Conservation (phyloP, 2,888 invertebrate genomes). For the Rotaria magnacalcarata region DNA sequence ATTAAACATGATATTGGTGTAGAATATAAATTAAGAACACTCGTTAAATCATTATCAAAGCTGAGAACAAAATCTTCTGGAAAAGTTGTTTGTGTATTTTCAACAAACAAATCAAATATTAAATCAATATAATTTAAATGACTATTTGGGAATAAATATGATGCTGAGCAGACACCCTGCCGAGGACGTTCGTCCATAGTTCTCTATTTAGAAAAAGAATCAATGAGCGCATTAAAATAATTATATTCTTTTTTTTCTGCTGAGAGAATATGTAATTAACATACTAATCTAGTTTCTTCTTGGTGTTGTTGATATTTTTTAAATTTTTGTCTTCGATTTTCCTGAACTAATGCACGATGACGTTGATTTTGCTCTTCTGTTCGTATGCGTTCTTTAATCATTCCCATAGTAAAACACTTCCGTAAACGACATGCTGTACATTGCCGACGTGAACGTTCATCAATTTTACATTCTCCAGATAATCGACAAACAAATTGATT, state of each 20-base stretch:
- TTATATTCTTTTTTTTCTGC: no score
- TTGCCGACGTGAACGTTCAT: not conserved
- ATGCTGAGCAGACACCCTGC: not conserved
- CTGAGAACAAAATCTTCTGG: not conserved
- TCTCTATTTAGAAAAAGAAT: not conserved
- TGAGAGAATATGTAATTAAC: no score
- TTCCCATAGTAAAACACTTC: not conserved
- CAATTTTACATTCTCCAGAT: not conserved
- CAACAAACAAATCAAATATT: not conserved
- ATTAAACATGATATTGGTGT: not conserved
- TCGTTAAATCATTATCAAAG: not conserved
- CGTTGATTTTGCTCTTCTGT: slow-evolving; percentile 2
- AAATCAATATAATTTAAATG: not conserved
- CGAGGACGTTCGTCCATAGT: not conserved
- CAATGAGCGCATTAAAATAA: no score
- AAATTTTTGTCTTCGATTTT: not conserved
- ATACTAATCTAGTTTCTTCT: not conserved
- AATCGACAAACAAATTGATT: not conserved
- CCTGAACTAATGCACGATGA: not conserved
- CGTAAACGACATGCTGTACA: slow-evolving; percentile 4
- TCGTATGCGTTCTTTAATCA: slow-evolving; percentile 12
- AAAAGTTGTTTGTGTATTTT: not conserved
- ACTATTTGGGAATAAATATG: not conserved
- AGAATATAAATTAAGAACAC: not conserved
- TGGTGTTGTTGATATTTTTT: not conserved